Conservation (phyloP, 2,113 vertebrate genomes). For the Elgaria multicarinata region DNA sequence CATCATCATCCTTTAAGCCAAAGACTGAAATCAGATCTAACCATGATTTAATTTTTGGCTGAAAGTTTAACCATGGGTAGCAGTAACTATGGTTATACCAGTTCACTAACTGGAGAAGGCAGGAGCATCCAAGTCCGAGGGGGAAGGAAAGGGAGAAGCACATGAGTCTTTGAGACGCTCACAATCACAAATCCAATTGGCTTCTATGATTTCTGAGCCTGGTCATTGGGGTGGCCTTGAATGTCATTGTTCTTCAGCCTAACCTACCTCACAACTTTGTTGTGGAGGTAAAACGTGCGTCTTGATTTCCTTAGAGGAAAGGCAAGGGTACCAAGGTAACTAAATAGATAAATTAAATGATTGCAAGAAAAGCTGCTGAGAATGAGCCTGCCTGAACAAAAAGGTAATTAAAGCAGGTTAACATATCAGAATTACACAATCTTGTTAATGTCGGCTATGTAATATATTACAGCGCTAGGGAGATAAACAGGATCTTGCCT, state of each 20-base stretch:
- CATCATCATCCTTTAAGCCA: neutral
- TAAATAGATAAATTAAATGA: conserved; percentile 4
- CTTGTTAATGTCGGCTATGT: neutral
- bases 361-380: neutral
- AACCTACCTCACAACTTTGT: neutral
- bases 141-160: neutral
- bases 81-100: neutral
- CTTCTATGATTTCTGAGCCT: neutral
- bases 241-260: neutral
- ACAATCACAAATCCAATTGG: neutral
- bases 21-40: neutral
- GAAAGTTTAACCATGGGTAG: neutral
- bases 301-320: neutral
- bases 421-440: neutral
- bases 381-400: neutral
- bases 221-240: too few species aligned
- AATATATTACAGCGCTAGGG: neutral
- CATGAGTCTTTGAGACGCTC: neutral
- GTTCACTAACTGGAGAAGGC: neutral
- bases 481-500: neutral
- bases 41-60: neutral
- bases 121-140: neutral
- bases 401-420: neutral
- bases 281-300: neutral
- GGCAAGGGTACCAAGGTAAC: neutral